Conservation (phyloP, 53 echinoderm and acorn worm genomes). For the Mesocentrotus franciscanus region DNA sequence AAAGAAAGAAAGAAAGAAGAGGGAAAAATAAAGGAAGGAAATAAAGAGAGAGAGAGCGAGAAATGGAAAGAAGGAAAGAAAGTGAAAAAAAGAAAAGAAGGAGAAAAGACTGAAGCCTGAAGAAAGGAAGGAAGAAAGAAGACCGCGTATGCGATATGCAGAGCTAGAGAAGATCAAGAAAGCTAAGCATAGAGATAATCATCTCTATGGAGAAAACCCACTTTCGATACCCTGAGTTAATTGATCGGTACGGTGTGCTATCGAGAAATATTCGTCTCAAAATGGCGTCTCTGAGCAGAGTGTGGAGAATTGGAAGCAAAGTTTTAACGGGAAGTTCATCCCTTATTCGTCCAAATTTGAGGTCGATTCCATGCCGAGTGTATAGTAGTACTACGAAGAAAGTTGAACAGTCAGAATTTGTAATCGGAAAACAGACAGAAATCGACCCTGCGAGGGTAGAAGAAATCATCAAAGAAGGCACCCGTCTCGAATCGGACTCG, state of each 20-base stretch:
- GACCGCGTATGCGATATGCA: too few relatives aligned
- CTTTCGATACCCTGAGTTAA: too few relatives aligned
- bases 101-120: not conserved
- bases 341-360: slow-evolving; percentile 48
- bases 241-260: not conserved
- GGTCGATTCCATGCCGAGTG: slow-evolving; percentile 63
- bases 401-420: slow-evolving; percentile 88
- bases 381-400: slow-evolving; percentile 93
- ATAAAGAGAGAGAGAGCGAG: too few relatives aligned
- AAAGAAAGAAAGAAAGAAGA: too few relatives aligned
- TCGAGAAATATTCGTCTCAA: slow-evolving; percentile 58
- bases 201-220: too few relatives aligned
- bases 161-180: too few relatives aligned
- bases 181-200: too few relatives aligned
- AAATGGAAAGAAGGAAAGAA: not conserved
- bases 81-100: not conserved
- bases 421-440: slow-evolving; percentile 85
- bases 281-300: slow-evolving; percentile 82
- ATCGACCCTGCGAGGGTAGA: slow-evolving; percentile 77
- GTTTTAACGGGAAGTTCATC: slow-evolving; percentile 38
- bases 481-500: slow-evolving; percentile 49
- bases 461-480: slow-evolving; percentile 79
- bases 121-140: not conserved
- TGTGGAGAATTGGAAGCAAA: slow-evolving; percentile 58
- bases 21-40: too few relatives aligned